A percentile compares a stretch with the other conserved stretches of the same genome.
Conservation (phyloP, 2,113 vertebrate species). For the Thomomys bottae region DNA sequence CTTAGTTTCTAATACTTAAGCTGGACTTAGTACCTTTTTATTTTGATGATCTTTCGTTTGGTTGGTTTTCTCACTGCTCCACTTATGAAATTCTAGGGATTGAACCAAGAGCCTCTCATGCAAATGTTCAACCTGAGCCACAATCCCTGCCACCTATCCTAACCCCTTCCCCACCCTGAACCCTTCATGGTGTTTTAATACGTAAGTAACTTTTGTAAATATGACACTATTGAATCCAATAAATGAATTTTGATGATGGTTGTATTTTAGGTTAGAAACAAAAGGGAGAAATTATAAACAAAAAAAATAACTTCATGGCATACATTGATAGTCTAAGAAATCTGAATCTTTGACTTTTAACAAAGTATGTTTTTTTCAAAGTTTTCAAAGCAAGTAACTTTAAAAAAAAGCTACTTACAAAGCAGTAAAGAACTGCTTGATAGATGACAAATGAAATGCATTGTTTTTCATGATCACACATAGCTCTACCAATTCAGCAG, state of each 20-base stretch:
- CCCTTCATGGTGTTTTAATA: not conserved
- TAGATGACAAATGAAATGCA: not conserved
- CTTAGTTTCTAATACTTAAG: not conserved
- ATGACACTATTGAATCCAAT: not conserved
- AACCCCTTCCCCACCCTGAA: not conserved
- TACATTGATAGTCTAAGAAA: not conserved
- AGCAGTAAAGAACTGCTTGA: not conserved
- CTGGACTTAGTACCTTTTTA: not conserved
- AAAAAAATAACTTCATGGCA: not conserved
- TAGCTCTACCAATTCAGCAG: not conserved
- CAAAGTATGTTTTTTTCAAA: constrained; percentile 7
- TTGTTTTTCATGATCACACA: constrained; percentile 14
- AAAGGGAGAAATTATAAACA: not conserved
- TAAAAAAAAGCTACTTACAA: not conserved
- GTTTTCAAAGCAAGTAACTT: not conserved
- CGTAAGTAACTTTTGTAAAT: not conserved
- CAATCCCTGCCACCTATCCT: no score
- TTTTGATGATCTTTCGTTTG: not conserved
- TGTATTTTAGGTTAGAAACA: not conserved
- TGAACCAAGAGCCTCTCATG: no score
- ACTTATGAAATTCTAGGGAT: not conserved
- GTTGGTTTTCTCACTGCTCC: not conserved
- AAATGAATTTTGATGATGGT: not conserved
- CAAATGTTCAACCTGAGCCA: no score
- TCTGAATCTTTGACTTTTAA: not conserved